Conservation (phyloP, 2,113 vertebrate species). For the Anseranas semipalmata region DNA sequence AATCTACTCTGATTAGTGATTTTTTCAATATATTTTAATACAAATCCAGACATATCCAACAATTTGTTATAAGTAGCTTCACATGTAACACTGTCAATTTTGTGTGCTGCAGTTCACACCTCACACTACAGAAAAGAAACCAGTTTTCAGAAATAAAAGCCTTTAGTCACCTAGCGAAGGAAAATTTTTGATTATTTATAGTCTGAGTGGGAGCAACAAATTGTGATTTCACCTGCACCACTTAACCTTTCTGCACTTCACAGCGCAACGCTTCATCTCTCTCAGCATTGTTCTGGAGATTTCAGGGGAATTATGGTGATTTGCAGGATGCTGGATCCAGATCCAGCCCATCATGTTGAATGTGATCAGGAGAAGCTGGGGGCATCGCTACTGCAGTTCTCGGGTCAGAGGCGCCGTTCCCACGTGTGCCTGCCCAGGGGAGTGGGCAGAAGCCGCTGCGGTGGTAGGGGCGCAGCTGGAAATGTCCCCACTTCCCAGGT, state of each 20-base stretch:
- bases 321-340: not conserved
- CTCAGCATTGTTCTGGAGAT: rapidly evolving
- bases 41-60: not conserved
- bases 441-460: not conserved
- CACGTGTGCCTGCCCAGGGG: too few relatives aligned
- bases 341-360: not conserved
- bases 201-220: not conserved
- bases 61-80: not conserved
- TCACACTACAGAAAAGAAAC: not conserved
- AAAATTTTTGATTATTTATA: not conserved
- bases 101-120: not conserved
- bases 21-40: not conserved
- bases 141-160: not conserved
- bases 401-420: not conserved
- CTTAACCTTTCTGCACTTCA: not conserved
- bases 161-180: not conserved
- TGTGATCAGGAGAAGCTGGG: not conserved
- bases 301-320: not conserved
- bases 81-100: not conserved
- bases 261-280: not conserved
- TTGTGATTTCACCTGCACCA: not conserved
- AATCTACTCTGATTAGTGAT: too few relatives aligned
- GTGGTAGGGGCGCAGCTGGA: not conserved
- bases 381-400: not conserved
- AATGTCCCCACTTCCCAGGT: not conserved